A percentile compares a stretch with the other conserved stretches of the same genome.
Evolutionary conservation across 1,140 invertebrate species (phyloP).

Genomic region (Thaumetopoea pityocampa): DNA sequence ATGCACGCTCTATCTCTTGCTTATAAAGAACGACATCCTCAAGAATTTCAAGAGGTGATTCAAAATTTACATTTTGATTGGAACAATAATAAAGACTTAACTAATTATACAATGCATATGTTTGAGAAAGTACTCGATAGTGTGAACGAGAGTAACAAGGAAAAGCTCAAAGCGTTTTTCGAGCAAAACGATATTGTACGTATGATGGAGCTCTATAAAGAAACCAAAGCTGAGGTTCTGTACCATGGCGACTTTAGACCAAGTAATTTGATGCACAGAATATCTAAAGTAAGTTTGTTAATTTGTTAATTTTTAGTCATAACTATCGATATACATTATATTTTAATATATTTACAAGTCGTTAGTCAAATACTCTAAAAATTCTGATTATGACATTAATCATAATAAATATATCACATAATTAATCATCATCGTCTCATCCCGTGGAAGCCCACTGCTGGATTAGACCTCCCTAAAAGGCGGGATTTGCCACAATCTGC

Average conservation of each 20-base stretch:
- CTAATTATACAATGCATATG: neutral
- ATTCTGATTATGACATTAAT: no score
- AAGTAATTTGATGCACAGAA: slow-evolving; percentile 25
- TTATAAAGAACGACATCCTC: slow-evolving; percentile 11
- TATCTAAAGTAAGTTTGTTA: neutral
- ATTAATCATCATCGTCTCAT: no score
- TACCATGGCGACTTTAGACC: slow-evolving; percentile 20
- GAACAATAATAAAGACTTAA: neutral
- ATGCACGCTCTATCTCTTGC: slow-evolving; percentile 28
- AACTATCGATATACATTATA: no score
- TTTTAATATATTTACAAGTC: no score
- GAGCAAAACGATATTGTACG: neutral
- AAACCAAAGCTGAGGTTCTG: neutral
- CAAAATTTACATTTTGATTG: neutral
- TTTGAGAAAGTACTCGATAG: neutral
- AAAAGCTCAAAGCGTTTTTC: slow-evolving; percentile 3
- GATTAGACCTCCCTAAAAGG: neutral
- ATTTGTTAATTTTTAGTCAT: neutral
- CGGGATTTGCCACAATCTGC: neutral
- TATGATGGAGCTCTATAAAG: no score
- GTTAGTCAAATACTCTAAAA: no score
- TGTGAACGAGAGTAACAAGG: slow-evolving; percentile 4
- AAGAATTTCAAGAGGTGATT: slow-evolving; percentile 7
- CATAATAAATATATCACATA: no score
- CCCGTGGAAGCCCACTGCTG: no score